phyloP scores from a whole-genome alignment of 2,113 vertebrate genomes.

The Pachycephala philippinensis region DNA sequence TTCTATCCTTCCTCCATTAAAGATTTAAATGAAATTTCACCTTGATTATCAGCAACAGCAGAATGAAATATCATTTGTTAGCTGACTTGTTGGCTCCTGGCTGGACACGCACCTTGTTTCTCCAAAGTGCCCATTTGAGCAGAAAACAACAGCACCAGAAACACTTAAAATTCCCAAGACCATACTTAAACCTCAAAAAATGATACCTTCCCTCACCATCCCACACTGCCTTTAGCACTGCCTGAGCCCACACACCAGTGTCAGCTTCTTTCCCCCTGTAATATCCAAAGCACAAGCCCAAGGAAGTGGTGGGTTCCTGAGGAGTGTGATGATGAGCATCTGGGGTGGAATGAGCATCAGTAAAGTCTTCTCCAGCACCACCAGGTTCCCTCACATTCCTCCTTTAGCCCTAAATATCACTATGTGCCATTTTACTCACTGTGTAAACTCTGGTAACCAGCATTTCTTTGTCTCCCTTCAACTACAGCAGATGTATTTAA shows the following conservation, averaged over 20 bases:
- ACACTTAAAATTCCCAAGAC: neutral
- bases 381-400: neutral
- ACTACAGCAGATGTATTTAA: neutral
- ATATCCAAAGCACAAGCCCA: neutral
- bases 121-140: neutral
- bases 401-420: neutral
- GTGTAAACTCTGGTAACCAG: neutral
- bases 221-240: neutral
- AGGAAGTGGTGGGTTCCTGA: neutral
- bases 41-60: neutral
- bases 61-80: neutral
- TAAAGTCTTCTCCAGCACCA: neutral
- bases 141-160: neutral
- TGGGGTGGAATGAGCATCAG: neutral
- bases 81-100: neutral
- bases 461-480: neutral
- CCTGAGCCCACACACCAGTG: neutral
- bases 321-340: neutral
- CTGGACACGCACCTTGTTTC: neutral
- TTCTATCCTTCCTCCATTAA: neutral
- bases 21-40: neutral
- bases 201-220: neutral
- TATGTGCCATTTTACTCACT: neutral
- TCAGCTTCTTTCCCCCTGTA: neutral
- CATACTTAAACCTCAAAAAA: neutral